A percentile compares a stretch with the other conserved stretches of the same genome.
These are phyloP conservation scores for Gymnocephalus cernua DNA, from an alignment of 2,113 vertebrate species.

Conservation along the genomic window DNA sequence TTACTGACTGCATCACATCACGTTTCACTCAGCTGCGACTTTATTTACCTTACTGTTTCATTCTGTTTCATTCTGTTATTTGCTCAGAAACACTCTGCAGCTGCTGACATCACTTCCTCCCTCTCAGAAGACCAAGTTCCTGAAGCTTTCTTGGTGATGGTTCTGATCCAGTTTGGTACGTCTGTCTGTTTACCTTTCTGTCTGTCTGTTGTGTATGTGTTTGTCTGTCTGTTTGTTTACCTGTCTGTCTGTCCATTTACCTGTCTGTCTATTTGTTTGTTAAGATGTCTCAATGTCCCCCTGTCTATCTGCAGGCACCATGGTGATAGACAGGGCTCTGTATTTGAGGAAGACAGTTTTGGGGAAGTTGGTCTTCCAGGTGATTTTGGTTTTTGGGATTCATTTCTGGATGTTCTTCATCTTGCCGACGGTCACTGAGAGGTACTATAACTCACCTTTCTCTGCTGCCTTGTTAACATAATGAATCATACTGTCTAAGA, in stretches of 20 bases:
- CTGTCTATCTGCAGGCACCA: constrained; percentile 60
- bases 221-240: background rate
- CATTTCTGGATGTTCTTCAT: constrained; percentile 76
- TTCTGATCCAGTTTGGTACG: constrained; percentile 93
- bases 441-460: constrained; percentile 30
- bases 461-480: background rate
- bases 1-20: background rate
- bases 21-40: background rate
- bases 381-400: constrained; percentile 70
- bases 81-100: constrained; percentile 93
- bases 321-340: constrained; percentile 72
- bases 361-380: constrained; percentile 68
- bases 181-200: background rate
- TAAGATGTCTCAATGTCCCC: background rate
- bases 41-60: background rate
- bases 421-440: constrained; percentile 65
- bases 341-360: constrained; percentile 71
- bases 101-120: constrained; percentile 95
- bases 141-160: constrained; percentile 94
- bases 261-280: background rate
- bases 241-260: background rate
- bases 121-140: constrained; percentile 96
- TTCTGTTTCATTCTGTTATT: background rate
- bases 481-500: background rate
- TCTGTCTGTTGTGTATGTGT: background rate